Evolutionary conservation across 2,888 invertebrate species (phyloP).

Genomic region (Habroteleia sp.): DNA sequence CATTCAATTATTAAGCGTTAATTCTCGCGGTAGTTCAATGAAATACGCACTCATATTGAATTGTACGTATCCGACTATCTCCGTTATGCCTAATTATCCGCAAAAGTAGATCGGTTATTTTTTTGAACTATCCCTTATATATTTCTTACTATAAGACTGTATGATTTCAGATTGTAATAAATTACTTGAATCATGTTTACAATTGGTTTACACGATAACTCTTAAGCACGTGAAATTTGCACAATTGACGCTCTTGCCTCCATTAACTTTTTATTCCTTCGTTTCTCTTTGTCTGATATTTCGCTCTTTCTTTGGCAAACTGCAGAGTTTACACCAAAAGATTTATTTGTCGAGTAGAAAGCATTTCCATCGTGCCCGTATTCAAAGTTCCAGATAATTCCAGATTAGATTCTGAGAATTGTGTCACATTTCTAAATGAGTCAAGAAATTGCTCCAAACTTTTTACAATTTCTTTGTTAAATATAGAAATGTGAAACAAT

Average conservation of each 20-base stretch:
- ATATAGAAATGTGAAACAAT: no score
- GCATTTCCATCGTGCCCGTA: no score
- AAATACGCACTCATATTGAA: slow-evolving; percentile 50
- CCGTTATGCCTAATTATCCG: slow-evolving; percentile 50
- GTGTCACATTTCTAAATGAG: no score
- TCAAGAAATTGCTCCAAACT: no score
- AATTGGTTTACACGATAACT: slow-evolving; percentile 46
- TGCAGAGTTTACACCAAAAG: no score
- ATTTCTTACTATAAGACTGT: slow-evolving; percentile 62
- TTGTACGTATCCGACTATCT: slow-evolving; percentile 48
- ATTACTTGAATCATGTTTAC: slow-evolving; percentile 61
- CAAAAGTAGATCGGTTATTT: slow-evolving; percentile 60
- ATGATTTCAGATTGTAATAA: slow-evolving; percentile 64
- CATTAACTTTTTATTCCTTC: background rate
- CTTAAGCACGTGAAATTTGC: slow-evolving; percentile 19
- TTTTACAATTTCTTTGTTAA: no score
- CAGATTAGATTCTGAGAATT: no score
- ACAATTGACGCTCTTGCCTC: slow-evolving; percentile 7
- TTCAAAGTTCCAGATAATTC: no score
- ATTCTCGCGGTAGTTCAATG: slow-evolving; percentile 53
- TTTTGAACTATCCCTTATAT: slow-evolving; percentile 57
- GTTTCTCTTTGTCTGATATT: slow-evolving; percentile 1
- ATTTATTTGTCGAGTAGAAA: no score
- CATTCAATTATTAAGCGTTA: slow-evolving; percentile 47
- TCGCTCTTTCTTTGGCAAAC: no score